Conservation (phyloP, 2,888 invertebrate genomes). For the Drosophila macrospina region DNA sequence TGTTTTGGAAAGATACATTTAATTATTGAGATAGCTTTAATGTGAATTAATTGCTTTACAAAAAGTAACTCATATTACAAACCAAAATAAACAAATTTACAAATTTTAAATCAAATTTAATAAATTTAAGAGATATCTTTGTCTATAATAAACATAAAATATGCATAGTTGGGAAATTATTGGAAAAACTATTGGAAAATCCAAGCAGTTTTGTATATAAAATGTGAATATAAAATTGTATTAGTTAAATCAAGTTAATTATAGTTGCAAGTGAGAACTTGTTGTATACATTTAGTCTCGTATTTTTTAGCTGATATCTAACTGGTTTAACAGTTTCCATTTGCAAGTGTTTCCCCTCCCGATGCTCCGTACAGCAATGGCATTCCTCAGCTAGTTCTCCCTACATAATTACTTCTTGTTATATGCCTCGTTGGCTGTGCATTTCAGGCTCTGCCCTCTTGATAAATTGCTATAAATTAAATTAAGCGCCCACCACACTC, state of each 20-base stretch:
- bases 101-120: too few relatives aligned
- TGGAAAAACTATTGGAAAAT: too few relatives aligned
- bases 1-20: too few relatives aligned
- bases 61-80: too few relatives aligned
- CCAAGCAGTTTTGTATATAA: too few relatives aligned
- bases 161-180: too few relatives aligned
- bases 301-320: not conserved
- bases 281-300: constrained; percentile 3
- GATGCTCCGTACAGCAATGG: not conserved
- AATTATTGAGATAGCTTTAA: too few relatives aligned
- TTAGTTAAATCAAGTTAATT: not conserved
- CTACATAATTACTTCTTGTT: constrained; percentile 52
- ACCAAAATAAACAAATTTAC: too few relatives aligned
- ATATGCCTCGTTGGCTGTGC: constrained; percentile 69
- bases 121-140: too few relatives aligned
- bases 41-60: too few relatives aligned
- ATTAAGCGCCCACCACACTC: constrained; percentile 57
- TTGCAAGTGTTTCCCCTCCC: not conserved
- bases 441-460: constrained; percentile 50
- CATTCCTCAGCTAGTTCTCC: constrained; percentile 11
- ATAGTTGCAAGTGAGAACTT: constrained; percentile 3
- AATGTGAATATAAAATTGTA: too few relatives aligned
- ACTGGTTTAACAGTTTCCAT: constrained; percentile 9
- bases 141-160: too few relatives aligned
- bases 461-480: constrained; percentile 78